Evolutionary conservation across 1,140 invertebrate genomes (phyloP).

Genomic region (Nephila pilipes): DNA sequence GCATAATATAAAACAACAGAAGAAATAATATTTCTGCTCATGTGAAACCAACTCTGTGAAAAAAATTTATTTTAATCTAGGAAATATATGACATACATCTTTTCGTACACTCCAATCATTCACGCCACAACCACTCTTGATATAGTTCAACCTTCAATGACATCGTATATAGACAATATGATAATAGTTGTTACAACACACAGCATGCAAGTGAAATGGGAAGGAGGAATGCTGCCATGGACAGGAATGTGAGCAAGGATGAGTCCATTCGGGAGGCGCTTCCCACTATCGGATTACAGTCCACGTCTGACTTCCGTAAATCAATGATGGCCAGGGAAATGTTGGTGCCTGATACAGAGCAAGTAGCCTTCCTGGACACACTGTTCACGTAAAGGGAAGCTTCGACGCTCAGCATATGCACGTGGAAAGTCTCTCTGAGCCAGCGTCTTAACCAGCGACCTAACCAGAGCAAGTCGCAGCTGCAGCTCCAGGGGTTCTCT

Average conservation of each 20-base stretch:
- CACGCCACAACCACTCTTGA: neutral
- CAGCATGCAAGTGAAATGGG: neutral
- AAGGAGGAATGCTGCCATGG: neutral
- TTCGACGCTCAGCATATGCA: constrained; percentile 85
- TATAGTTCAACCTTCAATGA: neutral
- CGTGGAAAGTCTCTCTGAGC: constrained; percentile 88
- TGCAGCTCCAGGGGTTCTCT: constrained; percentile 91
- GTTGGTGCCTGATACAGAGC: constrained; percentile 80
- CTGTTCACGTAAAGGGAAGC: constrained; percentile 82
- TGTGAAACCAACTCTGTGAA: neutral
- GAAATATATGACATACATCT: constrained; percentile 5
- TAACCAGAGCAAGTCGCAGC: constrained; percentile 93
- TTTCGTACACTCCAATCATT: neutral
- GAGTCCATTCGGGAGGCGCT: neutral
- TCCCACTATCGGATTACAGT: neutral
- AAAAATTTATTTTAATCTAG: constrained; percentile 4
- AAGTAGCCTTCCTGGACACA: constrained; percentile 84
- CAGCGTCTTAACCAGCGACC: constrained; percentile 92
- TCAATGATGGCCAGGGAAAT: constrained; percentile 27
- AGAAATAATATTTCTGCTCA: too few species aligned
- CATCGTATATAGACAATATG: neutral
- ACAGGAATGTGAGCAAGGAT: neutral
- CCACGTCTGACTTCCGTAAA: constrained; percentile 1
- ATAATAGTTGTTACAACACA: neutral
- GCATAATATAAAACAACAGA: too few species aligned